Conservation (phyloP, 1,140 invertebrate species). For the Drosophila ironensis region DNA sequence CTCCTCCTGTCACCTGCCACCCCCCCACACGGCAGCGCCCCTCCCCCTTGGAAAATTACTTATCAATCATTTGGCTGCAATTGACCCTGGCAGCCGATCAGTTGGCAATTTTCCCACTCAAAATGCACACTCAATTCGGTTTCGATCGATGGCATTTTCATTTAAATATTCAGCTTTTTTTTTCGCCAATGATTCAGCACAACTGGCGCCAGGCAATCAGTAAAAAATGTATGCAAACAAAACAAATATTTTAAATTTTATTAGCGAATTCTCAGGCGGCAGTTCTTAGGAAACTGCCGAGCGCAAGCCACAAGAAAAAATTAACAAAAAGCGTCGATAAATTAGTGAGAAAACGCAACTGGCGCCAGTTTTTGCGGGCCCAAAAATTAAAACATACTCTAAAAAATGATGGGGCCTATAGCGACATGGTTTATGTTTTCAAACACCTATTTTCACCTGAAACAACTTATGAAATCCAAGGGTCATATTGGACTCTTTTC, state of each 20-base stretch:
- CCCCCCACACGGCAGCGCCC: neutral
- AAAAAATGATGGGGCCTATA: neutral
- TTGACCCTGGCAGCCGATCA: slow-evolving; percentile 34
- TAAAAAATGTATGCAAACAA: slow-evolving; percentile 28
- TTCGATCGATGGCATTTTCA: slow-evolving; percentile 22
- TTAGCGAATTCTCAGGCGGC: slow-evolving; percentile 60
- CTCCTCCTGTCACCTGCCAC: neutral
- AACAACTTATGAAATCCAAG: neutral
- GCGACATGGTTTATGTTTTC: neutral
- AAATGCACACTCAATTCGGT: slow-evolving; percentile 1
- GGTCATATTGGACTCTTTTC: too few species aligned
- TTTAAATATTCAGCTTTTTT: neutral
- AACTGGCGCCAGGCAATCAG: slow-evolving; percentile 30
- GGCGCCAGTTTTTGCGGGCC: slow-evolving; percentile 15
- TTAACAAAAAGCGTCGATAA: slow-evolving; percentile 29
- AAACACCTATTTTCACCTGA: neutral
- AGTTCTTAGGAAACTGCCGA: slow-evolving; percentile 69
- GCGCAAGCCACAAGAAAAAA: slow-evolving; percentile 42
- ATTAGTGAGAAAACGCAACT: slow-evolving; percentile 35
- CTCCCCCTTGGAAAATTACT: slow-evolving; percentile 24
- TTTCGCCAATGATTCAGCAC: slow-evolving; percentile 26
- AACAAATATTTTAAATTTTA: slow-evolving; percentile 40
- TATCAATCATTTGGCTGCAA: slow-evolving; percentile 53
- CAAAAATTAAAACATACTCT: slow-evolving; percentile 26
- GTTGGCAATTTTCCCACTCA: slow-evolving; percentile 34